Base-by-base conservation (phyloP, 2,113 vertebrate genomes). In the Phrynosoma platyrhinos region DNA sequence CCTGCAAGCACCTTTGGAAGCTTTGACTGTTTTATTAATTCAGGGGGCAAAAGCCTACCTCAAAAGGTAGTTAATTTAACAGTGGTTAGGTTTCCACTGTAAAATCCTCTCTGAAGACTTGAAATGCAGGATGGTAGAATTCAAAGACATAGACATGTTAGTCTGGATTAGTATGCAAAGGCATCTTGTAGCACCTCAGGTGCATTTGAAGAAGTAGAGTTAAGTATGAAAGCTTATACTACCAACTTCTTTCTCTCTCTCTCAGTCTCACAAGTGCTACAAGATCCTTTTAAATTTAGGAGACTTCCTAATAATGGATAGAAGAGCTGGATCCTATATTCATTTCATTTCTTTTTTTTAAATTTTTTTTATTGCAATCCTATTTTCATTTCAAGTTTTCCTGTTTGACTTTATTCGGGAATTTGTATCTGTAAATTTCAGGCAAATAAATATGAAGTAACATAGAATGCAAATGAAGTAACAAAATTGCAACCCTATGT, bases 1-100 rank as follows among this genome's bases (percentile, higher is more conserved):
- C 27, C 42, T 69, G 79, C 64, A 86, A 79, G 30, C 42, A 68
- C n/a, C 62, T 86, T 79, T 86, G 8, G 23, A 71, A 30, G 76
- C 30, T 53, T 14, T 36, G 85, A 86, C 71, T 86, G 42, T n/a
- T 79, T 79, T 55, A 47, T 79, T 32, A 58, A 62, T 85, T 30
- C 62, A 79, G 85, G 69, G 14, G 36, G 36, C 36, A 86, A 71
- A 86, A 79, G 76, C 20, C 25, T 32, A 2, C 10, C 27, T 52
- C 30, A 52, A 42, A 78, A 58, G 40, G 58, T 47, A 10, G 10
- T 86, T 52, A 52, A 86, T 69, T 79, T 68, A 68, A 62, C 9
- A 58, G 13, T 18, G 68, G 75, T 1, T 78, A 52, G 58, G 16
- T 66, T 20, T 79, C 64, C 42, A 79, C 69, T 79, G 52, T 53